Evolutionary conservation across 1,140 invertebrate genomes (phyloP), one percentile per base, ranked within the genome.

Genomic region (Calephelis nemesis): DNA sequence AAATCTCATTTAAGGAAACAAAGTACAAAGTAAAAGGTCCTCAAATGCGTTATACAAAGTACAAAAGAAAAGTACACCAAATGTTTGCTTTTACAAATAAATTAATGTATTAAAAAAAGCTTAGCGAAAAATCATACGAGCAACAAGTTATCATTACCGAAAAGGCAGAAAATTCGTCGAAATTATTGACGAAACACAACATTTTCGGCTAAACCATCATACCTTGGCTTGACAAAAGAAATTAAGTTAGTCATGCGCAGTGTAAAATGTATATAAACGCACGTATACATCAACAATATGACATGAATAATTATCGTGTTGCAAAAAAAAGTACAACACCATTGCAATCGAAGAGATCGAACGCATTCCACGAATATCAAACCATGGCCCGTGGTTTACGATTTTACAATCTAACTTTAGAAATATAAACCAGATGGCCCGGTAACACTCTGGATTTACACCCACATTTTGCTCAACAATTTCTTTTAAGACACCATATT

Each of bases 371-470:
- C 77, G 79, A 82, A 85, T 81, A 87, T 77, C 79, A 81, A 83
- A 79, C 83, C 82, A 87, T 84, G 82, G 80, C 77, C 76, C 80
- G 77, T 79, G 82, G 84, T 91, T 91, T 88, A 91, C 87, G 85
- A 86, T 88, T 88, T 86, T 83, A 89, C 84, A 88, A 84, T 87
- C 88, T 91, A 91, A 91, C 84, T 91, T 91, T 91, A 91, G 88
- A 88, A 88, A 84, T 82, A 87, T 84, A 88, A 87, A 87, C 88
- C 88, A 91, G 88, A 91, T 91, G 88, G 86, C 88, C 83, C 74
- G 81, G 83, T 81, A 84, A 76, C 81, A 82, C 81, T 86, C 83
- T 83, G 83, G 74, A 83, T 85, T 82, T 84, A 85, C 13, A 58
- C 40, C 40, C 10, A 58, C 13, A 66, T 47, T 66, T 66, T 42